Conservation (phyloP, 2,113 vertebrate genomes). For the Megaceryle torquata region DNA sequence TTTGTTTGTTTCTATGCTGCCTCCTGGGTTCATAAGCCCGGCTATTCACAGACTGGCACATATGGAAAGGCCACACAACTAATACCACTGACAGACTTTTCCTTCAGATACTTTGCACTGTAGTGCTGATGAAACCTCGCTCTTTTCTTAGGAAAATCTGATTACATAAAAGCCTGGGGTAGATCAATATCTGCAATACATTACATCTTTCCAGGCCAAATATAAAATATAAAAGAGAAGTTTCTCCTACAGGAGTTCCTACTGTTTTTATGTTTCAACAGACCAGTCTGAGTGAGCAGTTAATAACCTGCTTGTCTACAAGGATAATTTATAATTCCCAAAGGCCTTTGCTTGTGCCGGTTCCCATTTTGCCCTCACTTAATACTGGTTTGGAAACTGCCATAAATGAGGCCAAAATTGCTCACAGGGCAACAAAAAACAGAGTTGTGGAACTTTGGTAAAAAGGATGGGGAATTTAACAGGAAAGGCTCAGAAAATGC, state of each 20-base stretch:
- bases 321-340: neutral
- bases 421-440: neutral
- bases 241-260: neutral
- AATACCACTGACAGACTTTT: neutral
- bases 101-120: neutral
- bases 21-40: neutral
- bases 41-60: neutral
- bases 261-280: neutral
- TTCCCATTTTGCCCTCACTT: neutral
- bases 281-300: rapidly evolving
- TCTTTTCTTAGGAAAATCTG: neutral
- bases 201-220: neutral
- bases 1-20: neutral
- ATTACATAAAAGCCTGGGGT: neutral
- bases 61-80: neutral
- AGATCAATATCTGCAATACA: neutral
- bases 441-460: neutral
- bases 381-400: neutral
- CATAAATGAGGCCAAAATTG: neutral
- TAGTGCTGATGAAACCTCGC: neutral
- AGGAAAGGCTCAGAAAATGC: neutral
- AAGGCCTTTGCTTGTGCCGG: neutral
- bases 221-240: neutral
- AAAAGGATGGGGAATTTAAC: neutral
- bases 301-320: neutral